These are phyloP conservation scores for Sceloporus tristichus DNA, from an alignment of 2,113 vertebrate genomes.

Conservation along the genomic window DNA sequence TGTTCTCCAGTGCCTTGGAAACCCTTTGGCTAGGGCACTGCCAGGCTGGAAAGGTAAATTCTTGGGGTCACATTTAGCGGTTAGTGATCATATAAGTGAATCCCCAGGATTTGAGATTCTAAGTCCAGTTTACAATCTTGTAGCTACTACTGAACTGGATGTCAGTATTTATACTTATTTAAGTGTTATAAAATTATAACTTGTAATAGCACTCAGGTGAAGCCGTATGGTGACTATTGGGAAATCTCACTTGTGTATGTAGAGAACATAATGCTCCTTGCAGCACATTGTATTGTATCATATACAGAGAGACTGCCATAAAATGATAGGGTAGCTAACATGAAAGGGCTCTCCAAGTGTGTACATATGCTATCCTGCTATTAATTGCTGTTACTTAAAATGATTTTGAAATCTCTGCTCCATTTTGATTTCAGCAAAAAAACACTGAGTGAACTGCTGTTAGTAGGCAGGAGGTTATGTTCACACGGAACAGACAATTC, in stretches of 20 bases:
- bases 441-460: conserved; percentile 15
- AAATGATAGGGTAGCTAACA: conserved; percentile 4
- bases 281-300: background rate
- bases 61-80: no score
- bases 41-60: no score
- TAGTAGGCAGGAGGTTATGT: conserved; percentile 17
- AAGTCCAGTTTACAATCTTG: no score
- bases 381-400: conserved; percentile 28
- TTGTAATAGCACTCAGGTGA: background rate
- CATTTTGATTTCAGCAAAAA: background rate
- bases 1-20: no score
- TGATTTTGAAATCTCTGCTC: background rate
- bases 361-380: conserved; percentile 4
- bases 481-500: conserved; percentile 9
- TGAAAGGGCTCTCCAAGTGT: background rate
- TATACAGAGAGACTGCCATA: background rate
- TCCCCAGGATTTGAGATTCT: no score
- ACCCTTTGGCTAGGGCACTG: no score
- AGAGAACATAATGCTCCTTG: background rate
- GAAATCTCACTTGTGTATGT: background rate
- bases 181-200: background rate
- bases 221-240: conserved; percentile 11
- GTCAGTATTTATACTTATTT: conserved; percentile 5
- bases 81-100: no score
- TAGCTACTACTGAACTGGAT: no score